These are phyloP conservation scores for Chiloscyllium plagiosum DNA, from an alignment of 2,113 vertebrate genomes.

Conservation along the genomic window DNA sequence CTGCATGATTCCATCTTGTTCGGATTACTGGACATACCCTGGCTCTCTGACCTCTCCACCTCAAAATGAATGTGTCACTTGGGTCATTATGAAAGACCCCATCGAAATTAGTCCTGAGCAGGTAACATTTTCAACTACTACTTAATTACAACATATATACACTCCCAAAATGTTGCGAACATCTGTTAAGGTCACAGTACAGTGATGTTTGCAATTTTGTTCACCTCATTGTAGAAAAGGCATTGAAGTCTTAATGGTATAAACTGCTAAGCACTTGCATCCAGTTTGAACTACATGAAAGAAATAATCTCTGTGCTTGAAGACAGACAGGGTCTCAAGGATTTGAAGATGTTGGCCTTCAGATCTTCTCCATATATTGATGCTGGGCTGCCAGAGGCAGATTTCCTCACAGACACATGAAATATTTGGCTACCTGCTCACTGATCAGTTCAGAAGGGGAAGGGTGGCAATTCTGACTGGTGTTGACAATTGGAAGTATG, in stretches of 20 bases:
- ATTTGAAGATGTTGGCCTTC: not conserved
- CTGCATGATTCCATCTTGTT: constrained; percentile 71
- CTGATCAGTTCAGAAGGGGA: not conserved
- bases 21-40: constrained; percentile 88
- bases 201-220: not conserved
- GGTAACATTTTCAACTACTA: constrained; percentile 53
- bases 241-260: not conserved
- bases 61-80: constrained; percentile 81
- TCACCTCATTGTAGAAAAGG: not conserved
- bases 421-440: not conserved
- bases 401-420: not conserved
- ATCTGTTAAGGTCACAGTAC: not conserved
- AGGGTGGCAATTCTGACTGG: not conserved
- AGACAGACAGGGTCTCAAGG: no score
- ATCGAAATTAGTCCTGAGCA: constrained; percentile 87
- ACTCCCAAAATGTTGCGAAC: not conserved
- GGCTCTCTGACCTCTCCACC: constrained; percentile 90
- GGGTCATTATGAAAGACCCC: constrained; percentile 90
- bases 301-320: not conserved
- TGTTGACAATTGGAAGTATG: not conserved
- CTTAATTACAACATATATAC: not conserved
- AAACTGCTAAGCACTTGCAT: not conserved
- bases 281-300: no score
- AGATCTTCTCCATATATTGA: not conserved
- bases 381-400: not conserved